Base-by-base conservation (phyloP, 2,113 vertebrate species). In the Lathamus discolor region DNA sequence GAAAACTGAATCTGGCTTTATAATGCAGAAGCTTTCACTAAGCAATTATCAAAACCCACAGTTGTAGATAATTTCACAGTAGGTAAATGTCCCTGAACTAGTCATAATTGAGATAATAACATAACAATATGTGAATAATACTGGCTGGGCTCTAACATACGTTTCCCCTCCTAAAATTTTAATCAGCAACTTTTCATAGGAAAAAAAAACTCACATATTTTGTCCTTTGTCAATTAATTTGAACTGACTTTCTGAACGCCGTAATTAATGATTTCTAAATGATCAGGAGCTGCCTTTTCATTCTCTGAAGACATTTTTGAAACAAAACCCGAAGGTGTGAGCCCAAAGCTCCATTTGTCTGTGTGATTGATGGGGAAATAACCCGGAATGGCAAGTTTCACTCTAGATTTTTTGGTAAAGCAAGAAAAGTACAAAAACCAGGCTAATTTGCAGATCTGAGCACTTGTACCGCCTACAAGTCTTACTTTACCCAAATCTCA, bases 401-500 rank as follows among this genome's bases (percentile, higher is more conserved):
- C 73, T 92, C 88, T 31, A 48, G 74, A 92, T 92, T 59, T 93
- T 94, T 93, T 81, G 11, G 46, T 43, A 70, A 87, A 86, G 55
- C 33, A 83, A 92, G 77, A 92, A 75, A 83, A 96, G 76, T 92
- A 92, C 74, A 73, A 80, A 84, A 46, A 88, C 46, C 15, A 28
- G 69, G 52, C 90, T 95, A 93, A 95, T 94, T 94, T 95, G 66
- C 51, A 84, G 88, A 76, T 85, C 86, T 77, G 91, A 94, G 43
- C 54, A 31, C 24, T 93, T 94, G 87, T 62, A 84, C 44, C 0
- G 8, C 90, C 84, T 62, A 35, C n/a, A 63, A 89, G 23, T 83
- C 70, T 74, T 91, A 43, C 55, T 91, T 83, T 63, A 96, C 17
- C 77, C 86, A 97, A 94, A 97, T 96, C 88, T 87, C 84, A 96